Conservation (phyloP, 2,888 invertebrate species). For the Orthosia cruda region DNA sequence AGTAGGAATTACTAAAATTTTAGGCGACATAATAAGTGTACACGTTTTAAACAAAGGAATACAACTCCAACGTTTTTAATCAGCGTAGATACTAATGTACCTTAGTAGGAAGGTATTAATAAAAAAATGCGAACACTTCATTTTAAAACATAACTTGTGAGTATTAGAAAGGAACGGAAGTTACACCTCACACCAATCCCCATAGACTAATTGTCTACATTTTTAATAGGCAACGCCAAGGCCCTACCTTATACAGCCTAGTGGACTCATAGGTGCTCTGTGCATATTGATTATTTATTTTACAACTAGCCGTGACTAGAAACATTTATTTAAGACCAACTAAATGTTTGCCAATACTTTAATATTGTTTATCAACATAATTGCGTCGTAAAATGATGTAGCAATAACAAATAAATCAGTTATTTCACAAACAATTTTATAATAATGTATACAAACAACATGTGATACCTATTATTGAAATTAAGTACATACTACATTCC, state of each 20-base stretch:
- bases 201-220: conserved; percentile 75
- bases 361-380: conserved; percentile 4
- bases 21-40: background rate
- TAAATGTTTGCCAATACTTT: conserved; percentile 2
- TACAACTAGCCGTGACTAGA: conserved; percentile 52
- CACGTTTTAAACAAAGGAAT: background rate
- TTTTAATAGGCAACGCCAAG: conserved; percentile 69
- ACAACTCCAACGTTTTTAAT: background rate
- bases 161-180: conserved; percentile 75
- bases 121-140: conserved; percentile 12
- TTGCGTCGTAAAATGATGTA: conserved; percentile 16
- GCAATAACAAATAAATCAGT: conserved; percentile 13
- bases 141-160: conserved; percentile 57
- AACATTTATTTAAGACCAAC: conserved; percentile 29
- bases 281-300: conserved; percentile 67
- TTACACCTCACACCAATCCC: conserved; percentile 75
- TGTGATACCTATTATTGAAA: conserved; percentile 8
- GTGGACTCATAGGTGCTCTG: conserved; percentile 62
- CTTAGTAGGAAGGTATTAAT: background rate
- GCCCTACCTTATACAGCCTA: conserved; percentile 67
- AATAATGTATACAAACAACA: background rate
- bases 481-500: conserved; percentile 15
- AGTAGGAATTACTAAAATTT: background rate
- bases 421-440: background rate
- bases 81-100: background rate